Evolutionary conservation across 2,797 vertebrate species (phyloP), one percentile per base, ranked within the genome.

Genomic region (Astyanax mexicanus): DNA sequence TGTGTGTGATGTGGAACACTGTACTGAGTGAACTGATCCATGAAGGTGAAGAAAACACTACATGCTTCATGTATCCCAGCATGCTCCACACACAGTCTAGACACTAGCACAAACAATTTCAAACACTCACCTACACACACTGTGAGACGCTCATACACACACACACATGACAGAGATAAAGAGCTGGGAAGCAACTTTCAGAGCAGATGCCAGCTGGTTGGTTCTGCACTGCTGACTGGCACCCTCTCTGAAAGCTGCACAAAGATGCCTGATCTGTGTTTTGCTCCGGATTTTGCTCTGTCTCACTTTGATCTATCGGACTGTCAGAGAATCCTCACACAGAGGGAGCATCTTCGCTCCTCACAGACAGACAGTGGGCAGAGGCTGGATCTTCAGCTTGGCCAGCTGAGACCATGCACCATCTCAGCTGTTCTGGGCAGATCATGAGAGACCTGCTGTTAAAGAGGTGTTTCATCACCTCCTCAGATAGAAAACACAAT

Each of bases 231-330:
- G 6, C 29, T 11, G 38, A 42, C 13, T 62, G 55, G 45, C 38
- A 42, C 15, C 12, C 27, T 66, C 47, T 78, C 32, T 72, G 72
- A 78, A 78, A 72, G 52, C 69, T 42, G 42, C 61, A 66, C 32
- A 78, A 60, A 72, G 69, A 78, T 72, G 60, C 68, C n/a, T n/a
- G n/a, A n/a, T n/a, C n/a, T n/a, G n/a, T n/a, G n/a, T n/a, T n/a
- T 77, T 75, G 71, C 68, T 64, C 49, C 23, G 47, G 55, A 52
- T 27, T 55, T 67, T n/a, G 7, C 51, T 67, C 40, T 25, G 55
- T 61, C 61, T 75, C 17, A 52, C 37, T 68, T 38, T 78, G 70
- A 78, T 78, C 77, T 69, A 64, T 60, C 54, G 69, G 40, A 68
- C 70, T 61, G 52, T 61, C 58, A 60, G 35, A 68, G 65, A 66